Conservation (phyloP, 2,113 vertebrate species). For the Rhagologus leucostigma region DNA sequence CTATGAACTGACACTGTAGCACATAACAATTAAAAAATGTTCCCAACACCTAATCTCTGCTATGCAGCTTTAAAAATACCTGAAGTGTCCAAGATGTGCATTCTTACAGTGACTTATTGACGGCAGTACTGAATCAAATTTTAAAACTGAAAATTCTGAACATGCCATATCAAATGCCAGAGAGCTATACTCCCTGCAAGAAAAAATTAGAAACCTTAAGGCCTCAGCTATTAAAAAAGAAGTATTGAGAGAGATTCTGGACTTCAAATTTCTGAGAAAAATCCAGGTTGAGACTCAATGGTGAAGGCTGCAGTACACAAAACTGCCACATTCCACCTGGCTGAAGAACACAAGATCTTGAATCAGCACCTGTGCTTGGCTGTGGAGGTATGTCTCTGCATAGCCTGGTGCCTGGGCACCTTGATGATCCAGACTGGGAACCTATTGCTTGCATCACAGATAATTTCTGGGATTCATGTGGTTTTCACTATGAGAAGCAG, state of each 20-base stretch:
- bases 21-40: neutral
- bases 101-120: neutral
- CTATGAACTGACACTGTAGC: neutral
- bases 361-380: neutral
- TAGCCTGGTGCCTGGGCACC: neutral
- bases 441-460: neutral
- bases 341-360: neutral
- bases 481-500: neutral
- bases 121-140: neutral
- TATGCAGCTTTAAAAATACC: neutral
- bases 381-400: neutral
- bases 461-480: neutral
- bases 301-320: neutral
- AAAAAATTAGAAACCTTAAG: neutral
- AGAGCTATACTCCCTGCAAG: neutral
- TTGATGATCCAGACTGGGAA: neutral
- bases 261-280: neutral
- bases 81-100: accelerated
- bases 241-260: neutral
- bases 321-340: neutral
- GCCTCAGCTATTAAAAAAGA: neutral
- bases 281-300: neutral
- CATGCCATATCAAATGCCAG: neutral
- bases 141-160: neutral
- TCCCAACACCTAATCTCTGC: neutral